These are phyloP conservation scores for Blera fallax DNA, from an alignment of 2,888 invertebrate genomes.

Conservation along the genomic window DNA sequence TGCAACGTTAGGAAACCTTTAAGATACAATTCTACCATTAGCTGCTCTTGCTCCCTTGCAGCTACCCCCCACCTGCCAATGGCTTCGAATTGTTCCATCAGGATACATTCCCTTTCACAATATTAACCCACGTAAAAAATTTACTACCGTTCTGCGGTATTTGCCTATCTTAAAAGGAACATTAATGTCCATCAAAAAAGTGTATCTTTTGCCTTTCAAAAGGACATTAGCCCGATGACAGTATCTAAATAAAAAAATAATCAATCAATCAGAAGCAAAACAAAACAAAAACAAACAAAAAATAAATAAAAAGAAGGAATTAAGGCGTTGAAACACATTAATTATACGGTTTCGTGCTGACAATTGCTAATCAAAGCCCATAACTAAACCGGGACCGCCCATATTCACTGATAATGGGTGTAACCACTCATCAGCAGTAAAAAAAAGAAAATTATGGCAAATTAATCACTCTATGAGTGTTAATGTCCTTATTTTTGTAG, in stretches of 20 bases:
- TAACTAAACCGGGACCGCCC: conserved; percentile 20
- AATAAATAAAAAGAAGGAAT: not conserved
- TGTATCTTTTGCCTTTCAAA: not conserved
- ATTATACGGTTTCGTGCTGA: conserved; percentile 26
- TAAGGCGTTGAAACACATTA: conserved; percentile 43
- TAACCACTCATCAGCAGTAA: conserved; percentile 26
- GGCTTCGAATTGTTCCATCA: too few relatives aligned
- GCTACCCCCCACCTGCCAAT: too few relatives aligned
- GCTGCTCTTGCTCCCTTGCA: too few relatives aligned
- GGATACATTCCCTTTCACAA: too few relatives aligned
- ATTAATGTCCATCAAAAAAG: not conserved
- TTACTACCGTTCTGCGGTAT: too few relatives aligned
- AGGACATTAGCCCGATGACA: not conserved
- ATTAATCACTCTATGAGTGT: conserved; percentile 25
- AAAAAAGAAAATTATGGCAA: conserved; percentile 2
- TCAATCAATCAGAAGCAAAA: conserved; percentile 26
- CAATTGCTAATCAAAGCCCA: conserved; percentile 41
- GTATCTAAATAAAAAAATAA: not conserved
- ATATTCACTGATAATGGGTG: conserved; percentile 31
- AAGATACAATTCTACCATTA: too few relatives aligned
- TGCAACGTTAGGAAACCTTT: too few relatives aligned
- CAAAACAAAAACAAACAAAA: not conserved
- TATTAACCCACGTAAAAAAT: too few relatives aligned
- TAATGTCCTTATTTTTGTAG: not conserved
- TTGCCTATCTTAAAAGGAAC: not conserved